These are phyloP conservation scores for Prionailurus bengalensis DNA, from an alignment of 2,113 vertebrate genomes.

Conservation along the genomic window DNA sequence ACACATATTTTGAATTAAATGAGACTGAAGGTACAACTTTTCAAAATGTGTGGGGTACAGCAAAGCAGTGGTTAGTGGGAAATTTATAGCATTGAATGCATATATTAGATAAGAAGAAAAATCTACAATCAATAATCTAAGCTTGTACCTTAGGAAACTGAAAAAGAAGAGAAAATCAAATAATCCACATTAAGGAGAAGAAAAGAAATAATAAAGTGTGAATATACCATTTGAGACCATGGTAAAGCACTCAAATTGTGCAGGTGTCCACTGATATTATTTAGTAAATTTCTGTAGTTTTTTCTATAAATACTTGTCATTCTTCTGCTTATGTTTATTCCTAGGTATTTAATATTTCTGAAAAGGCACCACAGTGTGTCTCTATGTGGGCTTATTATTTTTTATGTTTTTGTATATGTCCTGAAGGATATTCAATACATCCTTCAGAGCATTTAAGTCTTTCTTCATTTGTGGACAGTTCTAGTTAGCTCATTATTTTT, in stretches of 20 bases:
- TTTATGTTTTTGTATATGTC: neutral
- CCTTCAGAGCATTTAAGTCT: neutral
- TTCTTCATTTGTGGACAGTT: constrained; percentile 9
- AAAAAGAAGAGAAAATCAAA: neutral
- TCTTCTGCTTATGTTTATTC: constrained; percentile 9
- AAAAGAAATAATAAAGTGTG: constrained; percentile 18
- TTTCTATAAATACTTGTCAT: neutral
- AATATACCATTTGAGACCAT: neutral
- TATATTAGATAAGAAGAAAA: neutral
- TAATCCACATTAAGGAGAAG: neutral
- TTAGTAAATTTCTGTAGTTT: neutral
- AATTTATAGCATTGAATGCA: neutral
- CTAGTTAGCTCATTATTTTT: neutral
- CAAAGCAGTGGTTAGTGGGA: neutral
- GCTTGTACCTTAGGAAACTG: neutral
- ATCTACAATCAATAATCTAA: neutral
- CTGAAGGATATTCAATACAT: neutral
- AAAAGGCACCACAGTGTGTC: neutral
- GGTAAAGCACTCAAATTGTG: neutral
- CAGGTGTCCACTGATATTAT: neutral
- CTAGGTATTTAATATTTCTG: constrained; percentile 21
- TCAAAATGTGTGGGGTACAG: neutral
- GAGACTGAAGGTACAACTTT: neutral
- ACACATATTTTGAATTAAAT: neutral
- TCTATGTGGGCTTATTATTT: neutral